Percentiles rank a stretch among this genome's conserved stretches.
Conservation (phyloP, 53 echinoderm and acorn worm species). For the Henricia sp. region DNA sequence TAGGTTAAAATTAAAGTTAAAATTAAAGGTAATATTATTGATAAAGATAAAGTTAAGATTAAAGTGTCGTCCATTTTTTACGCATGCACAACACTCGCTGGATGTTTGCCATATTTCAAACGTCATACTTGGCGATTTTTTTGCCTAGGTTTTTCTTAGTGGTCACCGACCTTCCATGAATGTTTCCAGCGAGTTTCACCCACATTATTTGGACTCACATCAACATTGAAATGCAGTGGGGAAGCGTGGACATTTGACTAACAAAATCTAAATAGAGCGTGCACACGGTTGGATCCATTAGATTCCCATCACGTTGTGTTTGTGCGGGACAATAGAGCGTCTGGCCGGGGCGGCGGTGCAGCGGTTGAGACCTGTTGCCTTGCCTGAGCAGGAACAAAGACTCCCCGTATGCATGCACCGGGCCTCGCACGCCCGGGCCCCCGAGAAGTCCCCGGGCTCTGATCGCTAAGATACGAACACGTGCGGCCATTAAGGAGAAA, state of each 20-base stretch:
- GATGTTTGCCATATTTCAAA: no score
- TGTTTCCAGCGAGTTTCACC: no score
- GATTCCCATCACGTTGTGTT: conserved; percentile 46
- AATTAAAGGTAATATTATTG: no score
- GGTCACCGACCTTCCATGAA: no score
- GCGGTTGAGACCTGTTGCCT: conserved; percentile 48
- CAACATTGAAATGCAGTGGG: no score
- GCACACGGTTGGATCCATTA: conserved; percentile 36
- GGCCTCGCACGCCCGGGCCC: neutral
- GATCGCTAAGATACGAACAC: conserved; percentile 46
- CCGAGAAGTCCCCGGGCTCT: conserved; percentile 1
- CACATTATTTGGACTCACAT: no score
- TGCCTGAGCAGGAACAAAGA: conserved; percentile 45
- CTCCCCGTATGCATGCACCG: neutral
- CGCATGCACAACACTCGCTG: no score
- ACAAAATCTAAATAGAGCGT: neutral
- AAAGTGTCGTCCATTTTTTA: no score
- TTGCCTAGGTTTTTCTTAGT: no score
- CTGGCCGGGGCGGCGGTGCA: neutral
- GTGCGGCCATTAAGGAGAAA: conserved; percentile 30
- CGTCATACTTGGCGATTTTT: no score
- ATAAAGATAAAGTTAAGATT: no score
- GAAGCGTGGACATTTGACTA: neutral
- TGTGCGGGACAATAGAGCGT: conserved; percentile 22
- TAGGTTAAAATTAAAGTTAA: no score